Base-by-base conservation (phyloP, 35 echinoderm and acorn worm species). In the Apostichopus californicus region DNA sequence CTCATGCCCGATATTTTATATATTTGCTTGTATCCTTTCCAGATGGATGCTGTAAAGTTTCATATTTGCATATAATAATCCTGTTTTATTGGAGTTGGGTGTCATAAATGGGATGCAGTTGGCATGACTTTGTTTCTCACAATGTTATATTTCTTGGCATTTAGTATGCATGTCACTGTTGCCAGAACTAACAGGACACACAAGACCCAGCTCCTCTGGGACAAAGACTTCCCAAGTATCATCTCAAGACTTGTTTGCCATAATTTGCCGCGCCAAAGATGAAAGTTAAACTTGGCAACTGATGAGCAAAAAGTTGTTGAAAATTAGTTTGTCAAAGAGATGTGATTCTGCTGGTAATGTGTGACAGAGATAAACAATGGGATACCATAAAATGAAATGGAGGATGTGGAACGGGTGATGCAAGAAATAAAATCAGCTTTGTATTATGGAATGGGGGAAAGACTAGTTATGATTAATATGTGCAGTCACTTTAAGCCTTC, bases 51-150 rank as follows among this genome's bases (percentile, higher is more conserved):
- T 59, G 55, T 85, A 85, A 85, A 85, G 54, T 60, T 85, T 85
- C 81, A 85, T 85, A 85, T 85, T 85, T 85, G 81, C 81, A 59
- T 85, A 85, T 85, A 85, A 85, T 85, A 85, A 85, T 85, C 22
- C 15, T n/a, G 54, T 85, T 85, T 75, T 85, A 85, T 85, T 85
- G 56, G 57, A 58, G 81, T 5, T 85, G 55, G 13, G 55, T 85
- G 81, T 85, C 15, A 55, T 85, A 85, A 85, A 85, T 22, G 9
- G 81, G 81, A 85, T 59, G 55, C 55, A 59, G 81, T 20, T 58
- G 81, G 14, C 56, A 58, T 58, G 56, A 85, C 56, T 58, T 55
- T 85, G 57, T 85, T 15, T 59, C 56, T 59, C 55, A 10, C 20
- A 81, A 54, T 81, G 34, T 81, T 28, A 81, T 25, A 13, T 9